Base-by-base conservation (phyloP, 1,140 invertebrate genomes). In the Scaptomyza graminum region DNA sequence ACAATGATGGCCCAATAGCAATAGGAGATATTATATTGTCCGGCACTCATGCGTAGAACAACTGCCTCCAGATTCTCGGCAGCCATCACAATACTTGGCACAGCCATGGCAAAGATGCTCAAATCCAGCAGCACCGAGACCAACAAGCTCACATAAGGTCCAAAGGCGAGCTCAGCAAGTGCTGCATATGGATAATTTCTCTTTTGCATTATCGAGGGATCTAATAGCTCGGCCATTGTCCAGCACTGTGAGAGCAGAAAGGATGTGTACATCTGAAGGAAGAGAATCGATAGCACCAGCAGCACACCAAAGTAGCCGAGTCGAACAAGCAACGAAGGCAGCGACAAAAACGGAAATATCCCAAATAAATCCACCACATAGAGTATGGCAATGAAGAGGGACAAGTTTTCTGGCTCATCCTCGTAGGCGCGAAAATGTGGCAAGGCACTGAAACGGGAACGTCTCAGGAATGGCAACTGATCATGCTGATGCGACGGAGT, bases 341-440 rank as follows among this genome's bases (percentile, higher is more conserved):
- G 83, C 4, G 95, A 93, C 1, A 96, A 94, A 2, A 97, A 94
- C 0, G 96, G 96, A 83, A 96, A 96, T 0, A 97, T 95, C 37
- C 96, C 96, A 77, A 97, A 96, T 50, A 97, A 93, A 91, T 96
- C 96, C 6, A 96, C 93, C 13, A 97, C 94, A 81, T 96, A 96
- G 12, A 96, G 92, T 6, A 94, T 93, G 0, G 96, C 94, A 83
- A 96, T 96, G 41, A 95, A 82, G 0, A 96, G 90, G 12, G 95
- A 83, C 0, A 91, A 63, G 49, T 85, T 90, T 67, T 88, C 74
- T 5, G 77, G 85, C 22, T 79, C 85, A 18, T 87, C 71, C 28
- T 76, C 76, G 39, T 76, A 78, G 31, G 76, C 75, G 0, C 89
- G 80, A 41, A 90, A 90, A 44, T 91, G 87, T 5, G 90, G 90